Base-by-base conservation (phyloP, 1,140 invertebrate species). In the Eriocheir sinensis region DNA sequence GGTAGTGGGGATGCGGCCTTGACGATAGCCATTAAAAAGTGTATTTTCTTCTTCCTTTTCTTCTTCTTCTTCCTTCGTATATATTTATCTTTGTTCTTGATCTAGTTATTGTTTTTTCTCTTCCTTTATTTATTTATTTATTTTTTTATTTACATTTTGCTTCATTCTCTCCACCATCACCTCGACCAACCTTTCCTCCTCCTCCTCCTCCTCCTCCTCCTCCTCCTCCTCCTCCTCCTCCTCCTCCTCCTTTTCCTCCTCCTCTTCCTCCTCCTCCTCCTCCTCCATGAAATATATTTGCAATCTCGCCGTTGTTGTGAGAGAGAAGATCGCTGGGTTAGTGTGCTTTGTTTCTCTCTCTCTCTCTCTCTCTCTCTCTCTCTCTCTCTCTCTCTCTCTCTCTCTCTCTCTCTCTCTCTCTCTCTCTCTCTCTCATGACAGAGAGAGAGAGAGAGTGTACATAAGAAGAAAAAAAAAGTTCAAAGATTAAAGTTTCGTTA, bases 311-410 rank as follows among this genome's bases (percentile, higher is more conserved):
- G 21, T 53, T 21, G 21, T 53, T 53, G 48, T 53, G 48, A 21
- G 48, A 53, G 48, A 53, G 21, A 9, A 53, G 48, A 21, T 53
- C 48, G 48, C 21, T 53, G 48, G 48, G 48, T 17, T 9, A 53
- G 80, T n/a, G 34, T 36, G 34, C 48, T n/a, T 27, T 89, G 38
- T 48, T 41, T 60, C 88, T 60, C 88, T 48, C 30, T 89, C 88
- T 89, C 88, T 89, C 48, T 89, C 40, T 48, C 40, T 89, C 44
- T 89, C 40, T 89, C 40, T 89, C 40, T 89, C 40, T 89, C 40
- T 89, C 44, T 90, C 79, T 92, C 60, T 83, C 80, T 83, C 79
- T 92, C 91, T 48, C 80, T 79, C 79, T 93, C 92, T 85, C 79
- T 36, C 89, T 21, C 21, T 36, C 53, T n/a, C 15, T 91, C 89